Evolutionary conservation across 2,888 invertebrate genomes (phyloP).

Genomic region (Drosophila macrospina): DNA sequence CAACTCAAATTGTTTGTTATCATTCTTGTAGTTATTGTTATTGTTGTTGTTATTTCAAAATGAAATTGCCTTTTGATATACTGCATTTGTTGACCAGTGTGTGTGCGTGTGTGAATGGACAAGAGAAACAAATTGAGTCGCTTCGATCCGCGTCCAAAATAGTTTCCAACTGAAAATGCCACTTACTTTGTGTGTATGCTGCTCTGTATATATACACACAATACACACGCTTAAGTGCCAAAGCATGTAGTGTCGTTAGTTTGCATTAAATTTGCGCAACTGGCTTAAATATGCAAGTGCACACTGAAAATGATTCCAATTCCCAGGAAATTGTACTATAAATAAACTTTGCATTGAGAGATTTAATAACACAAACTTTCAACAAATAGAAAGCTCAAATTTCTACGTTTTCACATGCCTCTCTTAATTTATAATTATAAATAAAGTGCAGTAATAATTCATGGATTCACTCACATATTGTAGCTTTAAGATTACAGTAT

Average conservation of each 20-base stretch:
- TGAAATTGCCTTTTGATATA: slow-evolving; percentile 49
- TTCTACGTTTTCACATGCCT: not conserved
- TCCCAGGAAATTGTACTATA: slow-evolving; percentile 3
- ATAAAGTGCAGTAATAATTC: not conserved
- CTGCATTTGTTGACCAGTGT: slow-evolving; percentile 19
- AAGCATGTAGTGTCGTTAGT: slow-evolving; percentile 50
- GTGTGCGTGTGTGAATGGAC: not conserved
- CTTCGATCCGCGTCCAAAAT: slow-evolving; percentile 33
- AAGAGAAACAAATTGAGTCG: slow-evolving; percentile 38
- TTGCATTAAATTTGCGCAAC: slow-evolving; percentile 34
- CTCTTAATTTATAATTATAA: not conserved
- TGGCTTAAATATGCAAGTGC: slow-evolving; percentile 25
- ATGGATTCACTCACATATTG: not conserved
- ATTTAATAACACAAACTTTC: not conserved
- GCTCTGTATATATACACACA: slow-evolving; percentile 5
- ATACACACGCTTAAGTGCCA: slow-evolving; percentile 48
- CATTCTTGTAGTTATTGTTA: slow-evolving; percentile 2
- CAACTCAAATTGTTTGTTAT: not conserved
- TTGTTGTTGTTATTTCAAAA: slow-evolving; percentile 32
- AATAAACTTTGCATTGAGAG: not conserved
- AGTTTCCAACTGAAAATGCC: slow-evolving; percentile 37
- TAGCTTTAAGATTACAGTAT: not conserved
- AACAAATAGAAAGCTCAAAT: not conserved
- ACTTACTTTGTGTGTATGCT: slow-evolving; percentile 2
- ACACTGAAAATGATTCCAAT: slow-evolving; percentile 17